Evolutionary conservation across 2,113 vertebrate genomes (phyloP).

Genomic region (Datnioides undecimradiatus): DNA sequence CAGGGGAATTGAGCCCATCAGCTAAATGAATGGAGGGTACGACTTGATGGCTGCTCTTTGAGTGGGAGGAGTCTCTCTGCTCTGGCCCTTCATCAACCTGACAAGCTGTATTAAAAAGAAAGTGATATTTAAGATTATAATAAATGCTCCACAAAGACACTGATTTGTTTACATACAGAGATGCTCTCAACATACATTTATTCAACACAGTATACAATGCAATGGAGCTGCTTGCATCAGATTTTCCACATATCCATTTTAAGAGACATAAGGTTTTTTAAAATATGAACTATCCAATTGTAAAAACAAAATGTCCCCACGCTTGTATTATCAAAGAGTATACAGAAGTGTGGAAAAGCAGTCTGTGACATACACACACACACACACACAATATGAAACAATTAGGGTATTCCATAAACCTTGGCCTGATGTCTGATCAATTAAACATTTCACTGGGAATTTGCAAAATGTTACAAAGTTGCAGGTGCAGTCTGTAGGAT

Average conservation of each 20-base stretch:
- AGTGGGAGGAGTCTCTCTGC: conserved; percentile 49
- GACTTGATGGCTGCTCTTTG: conserved; percentile 35
- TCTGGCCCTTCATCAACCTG: conserved; percentile 62
- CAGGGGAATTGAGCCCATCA: conserved; percentile 53
- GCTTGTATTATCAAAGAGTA: not conserved
- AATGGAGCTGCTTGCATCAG: not conserved
- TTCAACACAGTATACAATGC: not conserved
- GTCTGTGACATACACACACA: not conserved
- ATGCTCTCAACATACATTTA: not conserved
- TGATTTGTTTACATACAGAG: not conserved
- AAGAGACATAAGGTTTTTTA: not conserved
- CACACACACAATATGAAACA: not conserved
- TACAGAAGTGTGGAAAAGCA: not conserved
- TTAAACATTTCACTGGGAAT: not conserved
- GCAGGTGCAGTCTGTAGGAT: too few relatives aligned
- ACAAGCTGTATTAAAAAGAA: conserved; percentile 43
- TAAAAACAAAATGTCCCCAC: not conserved
- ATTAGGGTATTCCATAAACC: not conserved
- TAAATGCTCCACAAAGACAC: not conserved
- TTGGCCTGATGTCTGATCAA: not conserved
- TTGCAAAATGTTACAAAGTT: not conserved
- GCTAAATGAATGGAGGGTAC: conserved; percentile 44
- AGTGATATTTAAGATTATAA: not conserved
- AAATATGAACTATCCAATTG: not conserved
- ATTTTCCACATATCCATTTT: not conserved